Percentiles rank a stretch among this genome's conserved stretches.
Evolutionary conservation across 2,113 vertebrate species (phyloP).

Genomic region (Cromileptes altivelis): DNA sequence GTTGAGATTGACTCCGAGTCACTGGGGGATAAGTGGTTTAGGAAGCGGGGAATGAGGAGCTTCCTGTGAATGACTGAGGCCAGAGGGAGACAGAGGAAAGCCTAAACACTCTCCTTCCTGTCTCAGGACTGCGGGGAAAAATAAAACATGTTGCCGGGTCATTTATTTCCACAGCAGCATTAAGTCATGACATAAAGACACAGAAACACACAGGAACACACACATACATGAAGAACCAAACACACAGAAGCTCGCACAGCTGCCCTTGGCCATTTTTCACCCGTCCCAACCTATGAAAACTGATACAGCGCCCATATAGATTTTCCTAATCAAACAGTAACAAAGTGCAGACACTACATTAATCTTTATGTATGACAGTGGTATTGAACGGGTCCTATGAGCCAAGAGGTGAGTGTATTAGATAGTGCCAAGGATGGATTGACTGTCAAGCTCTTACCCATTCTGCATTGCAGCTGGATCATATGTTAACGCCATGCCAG

Average conservation of each 20-base stretch:
- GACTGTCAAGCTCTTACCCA: slow-evolving; percentile 87
- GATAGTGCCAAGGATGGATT: slow-evolving; percentile 59
- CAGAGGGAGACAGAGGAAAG: slow-evolving; percentile 51
- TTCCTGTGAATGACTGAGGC: slow-evolving; percentile 71
- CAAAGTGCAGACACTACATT: slow-evolving; percentile 77
- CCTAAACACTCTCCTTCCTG: slow-evolving; percentile 61
- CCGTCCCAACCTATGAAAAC: slow-evolving; percentile 42
- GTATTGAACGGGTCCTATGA: slow-evolving; percentile 65
- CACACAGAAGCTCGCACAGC: slow-evolving; percentile 30
- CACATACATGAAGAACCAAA: neutral
- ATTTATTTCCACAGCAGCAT: slow-evolving; percentile 72
- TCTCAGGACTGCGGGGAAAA: slow-evolving; percentile 53
- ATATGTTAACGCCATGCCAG: slow-evolving; percentile 97
- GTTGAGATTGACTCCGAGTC: slow-evolving; percentile 60
- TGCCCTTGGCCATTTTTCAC: slow-evolving; percentile 37
- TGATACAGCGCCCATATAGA: slow-evolving; percentile 57
- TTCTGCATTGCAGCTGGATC: slow-evolving; percentile 98
- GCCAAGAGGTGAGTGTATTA: slow-evolving; percentile 69
- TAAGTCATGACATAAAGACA: slow-evolving; percentile 63
- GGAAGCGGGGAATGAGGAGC: slow-evolving; percentile 65
- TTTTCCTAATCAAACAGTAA: slow-evolving; percentile 73
- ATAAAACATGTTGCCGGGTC: slow-evolving; percentile 58
- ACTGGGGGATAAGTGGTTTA: slow-evolving; percentile 69
- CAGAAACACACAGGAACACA: slow-evolving; percentile 25
- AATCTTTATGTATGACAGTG: slow-evolving; percentile 74